Evolutionary conservation across 2,888 invertebrate species (phyloP), one percentile per base, ranked within the genome.

Genomic region (Atrina japonica): DNA sequence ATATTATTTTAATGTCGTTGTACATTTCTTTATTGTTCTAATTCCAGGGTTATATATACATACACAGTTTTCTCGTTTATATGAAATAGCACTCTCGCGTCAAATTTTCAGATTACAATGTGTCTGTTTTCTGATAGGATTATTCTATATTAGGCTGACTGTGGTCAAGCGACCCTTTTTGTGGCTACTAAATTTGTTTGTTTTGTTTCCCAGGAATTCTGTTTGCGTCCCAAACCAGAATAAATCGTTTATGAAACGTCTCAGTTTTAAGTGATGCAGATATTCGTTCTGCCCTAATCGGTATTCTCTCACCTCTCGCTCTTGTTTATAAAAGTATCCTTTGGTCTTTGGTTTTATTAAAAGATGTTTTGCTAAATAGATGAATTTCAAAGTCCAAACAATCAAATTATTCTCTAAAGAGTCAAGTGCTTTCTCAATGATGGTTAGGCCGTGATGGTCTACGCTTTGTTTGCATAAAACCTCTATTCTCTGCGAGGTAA

Each of bases 311-410:
- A 14, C 16, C 23, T 18, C 6, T 21, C 23, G 52, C 11, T 21
- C 23, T 52, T 52, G 52, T 52, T 52, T 52, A 21, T 6, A 52
- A 52, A 21, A 11, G 18, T 52, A 21, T n/a, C 52, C 27, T 52
- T 52, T 52, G 52, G 52, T 52, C 52, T 52, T 52, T 23, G 23
- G 18, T 52, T 14, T 52, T 21, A 25, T 35, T 35, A 25, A 25
- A 25, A 52, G 52, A 52, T 52, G 52, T 52, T 52, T 18, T 52
- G 52, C 18, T 52, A 52, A 52, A 52, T 52, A 16, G 1, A 52
- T 14, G 27, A 52, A 21, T 52, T 52, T 47, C 49, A 47, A 21
- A 49, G 47, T 43, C 29, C 49, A 61, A 56, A 61, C 61, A 61
- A 30, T 23, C 29, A 61, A 61, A 61, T 61, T 61, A 61, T 43